Conservation (phyloP, 2,113 vertebrate species). For the Microcebus tavaratra region DNA sequence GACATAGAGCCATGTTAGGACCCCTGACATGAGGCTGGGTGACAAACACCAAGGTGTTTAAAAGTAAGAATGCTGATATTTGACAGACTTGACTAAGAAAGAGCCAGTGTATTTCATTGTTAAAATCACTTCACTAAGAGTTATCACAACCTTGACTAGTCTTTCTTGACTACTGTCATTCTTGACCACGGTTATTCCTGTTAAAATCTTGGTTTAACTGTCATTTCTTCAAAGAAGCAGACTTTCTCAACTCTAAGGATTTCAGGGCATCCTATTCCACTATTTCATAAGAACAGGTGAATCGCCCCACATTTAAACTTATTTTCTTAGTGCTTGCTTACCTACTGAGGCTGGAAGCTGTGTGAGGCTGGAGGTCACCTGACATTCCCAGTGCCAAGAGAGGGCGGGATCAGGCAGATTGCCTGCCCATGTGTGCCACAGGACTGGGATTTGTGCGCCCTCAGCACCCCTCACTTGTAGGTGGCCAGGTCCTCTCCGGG, state of each 20-base stretch:
- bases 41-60: neutral
- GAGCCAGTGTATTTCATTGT: neutral
- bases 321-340: neutral
- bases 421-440: no score
- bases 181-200: neutral
- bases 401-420: neutral
- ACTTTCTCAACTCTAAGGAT: neutral
- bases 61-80: neutral
- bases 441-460: neutral
- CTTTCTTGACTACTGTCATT: neutral
- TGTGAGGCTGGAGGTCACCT: neutral
- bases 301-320: neutral
- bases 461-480: neutral
- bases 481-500: fast-evolving
- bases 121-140: neutral
- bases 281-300: neutral
- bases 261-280: neutral
- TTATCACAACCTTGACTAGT: neutral
- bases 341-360: neutral
- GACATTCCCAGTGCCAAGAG: neutral
- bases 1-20: neutral
- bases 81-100: neutral
- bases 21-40: neutral
- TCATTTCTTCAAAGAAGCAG: neutral
- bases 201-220: neutral